These are phyloP conservation scores for Cheumatopsyche charites DNA, from an alignment of 1,140 invertebrate species.

Conservation along the genomic window DNA sequence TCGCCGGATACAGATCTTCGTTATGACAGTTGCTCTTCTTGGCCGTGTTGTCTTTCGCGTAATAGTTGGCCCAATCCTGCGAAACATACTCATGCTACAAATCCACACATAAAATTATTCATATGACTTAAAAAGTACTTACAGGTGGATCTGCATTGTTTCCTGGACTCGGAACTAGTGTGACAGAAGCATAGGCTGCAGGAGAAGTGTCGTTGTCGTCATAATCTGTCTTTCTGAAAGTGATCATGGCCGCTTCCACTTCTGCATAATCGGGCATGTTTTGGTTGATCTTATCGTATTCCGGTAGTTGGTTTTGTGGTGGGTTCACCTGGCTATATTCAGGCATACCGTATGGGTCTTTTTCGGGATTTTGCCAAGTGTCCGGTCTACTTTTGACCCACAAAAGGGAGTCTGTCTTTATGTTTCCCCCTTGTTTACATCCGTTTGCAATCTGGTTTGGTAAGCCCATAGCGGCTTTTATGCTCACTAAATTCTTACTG, in stretches of 20 bases:
- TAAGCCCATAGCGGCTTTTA: constrained; percentile 56
- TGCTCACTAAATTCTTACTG: constrained; percentile 61
- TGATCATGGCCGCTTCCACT: constrained; percentile 54
- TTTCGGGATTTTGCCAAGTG: constrained; percentile 33
- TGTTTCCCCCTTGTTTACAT: constrained; percentile 60
- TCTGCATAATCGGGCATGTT: constrained; percentile 66
- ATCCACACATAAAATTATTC: background rate
- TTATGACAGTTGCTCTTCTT: constrained; percentile 56
- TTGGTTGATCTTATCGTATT: constrained; percentile 61
- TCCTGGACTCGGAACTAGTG: constrained; percentile 55
- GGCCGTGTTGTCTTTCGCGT: constrained; percentile 53
- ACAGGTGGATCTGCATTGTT: constrained; percentile 52
- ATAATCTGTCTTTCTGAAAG: constrained; percentile 35
- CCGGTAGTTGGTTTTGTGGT: constrained; percentile 51
- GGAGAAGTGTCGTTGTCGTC: constrained; percentile 51
- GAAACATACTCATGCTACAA: constrained; percentile 15
- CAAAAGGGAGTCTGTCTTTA: constrained; percentile 62
- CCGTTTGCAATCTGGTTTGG: constrained; percentile 59
- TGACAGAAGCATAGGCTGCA: constrained; percentile 59
- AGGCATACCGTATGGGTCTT: constrained; percentile 29
- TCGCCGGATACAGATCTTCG: constrained; percentile 63
- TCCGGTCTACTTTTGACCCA: constrained; percentile 55
- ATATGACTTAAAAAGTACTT: constrained; percentile 44
- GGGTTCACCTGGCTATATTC: constrained; percentile 37
- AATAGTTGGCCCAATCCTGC: constrained; percentile 59